Evolutionary conservation across 2,888 invertebrate genomes (phyloP), one percentile per base, ranked within the genome.

Genomic region (Rutpela maculata): DNA sequence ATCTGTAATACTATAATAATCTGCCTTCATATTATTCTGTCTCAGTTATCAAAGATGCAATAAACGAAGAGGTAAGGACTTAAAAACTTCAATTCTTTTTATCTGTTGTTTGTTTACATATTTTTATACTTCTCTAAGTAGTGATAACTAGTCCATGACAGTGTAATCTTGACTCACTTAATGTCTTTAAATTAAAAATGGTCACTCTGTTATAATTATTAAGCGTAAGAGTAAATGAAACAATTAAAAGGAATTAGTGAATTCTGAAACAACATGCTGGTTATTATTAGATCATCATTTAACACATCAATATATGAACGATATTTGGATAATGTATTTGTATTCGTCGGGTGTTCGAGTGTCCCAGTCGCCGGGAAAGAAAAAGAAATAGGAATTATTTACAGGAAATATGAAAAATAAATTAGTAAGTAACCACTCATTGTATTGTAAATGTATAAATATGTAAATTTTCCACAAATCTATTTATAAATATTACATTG

Each of bases 241-340:
- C 57, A 68, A 70, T 70, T 70, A 70, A 60, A 59, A 59, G 38
- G 19, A 70, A 60, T 59, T 70, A 59, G 38, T 70, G 22, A 59
- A 35, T 60, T 60, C 38, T 35, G 18, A 38, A 56, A 15, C 15
- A 57, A 31, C 26, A 57, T n/a, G 31, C 18, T 35, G 2, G 31
- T 31, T 59, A 57, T 38, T 59, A 57, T 38, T 70, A 59, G 59
- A 35, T 70, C 70, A 70, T 19, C 68, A 59, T 19, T 65, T 17
- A 26, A 31, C 11, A 1, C 35, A 35, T 26, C 63, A 70, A 38
- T 68, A 22, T 35, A 60, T 38, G 7, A 11, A 9, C 57, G 19
- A 26, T 38, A 43, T 60, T 60, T 60, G n/a, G 59, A 1, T 26
- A 26, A 38, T 59, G 15, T 15, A 19, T 70, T 59, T 35, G 66